Evolutionary conservation across 53 echinoderm and acorn worm genomes (phyloP).

Genomic region (Temnopleurus reevesii): DNA sequence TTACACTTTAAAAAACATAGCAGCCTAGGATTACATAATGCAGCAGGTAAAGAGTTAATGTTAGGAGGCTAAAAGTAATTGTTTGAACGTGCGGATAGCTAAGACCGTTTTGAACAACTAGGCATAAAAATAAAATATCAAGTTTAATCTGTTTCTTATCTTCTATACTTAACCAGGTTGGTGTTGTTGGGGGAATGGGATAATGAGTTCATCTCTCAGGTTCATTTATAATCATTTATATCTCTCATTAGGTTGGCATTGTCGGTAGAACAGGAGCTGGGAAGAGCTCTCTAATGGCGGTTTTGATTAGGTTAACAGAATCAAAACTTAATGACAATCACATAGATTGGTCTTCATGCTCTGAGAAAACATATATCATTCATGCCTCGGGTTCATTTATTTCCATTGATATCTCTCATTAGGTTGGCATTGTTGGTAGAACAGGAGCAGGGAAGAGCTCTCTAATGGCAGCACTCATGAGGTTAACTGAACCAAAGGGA

Average conservation of each 20-base stretch:
- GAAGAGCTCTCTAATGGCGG: conserved; percentile 88
- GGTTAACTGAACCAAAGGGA: conserved; percentile 84
- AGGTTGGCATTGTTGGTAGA: conserved; percentile 93
- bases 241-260: conserved; percentile 75
- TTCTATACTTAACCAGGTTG: too few relatives aligned
- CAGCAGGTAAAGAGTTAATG: too few relatives aligned
- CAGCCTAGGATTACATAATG: too few relatives aligned
- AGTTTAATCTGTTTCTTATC: too few relatives aligned
- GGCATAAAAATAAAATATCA: too few relatives aligned
- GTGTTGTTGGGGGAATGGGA: too few relatives aligned
- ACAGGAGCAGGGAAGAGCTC: conserved; percentile 97
- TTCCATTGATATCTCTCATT: neutral
- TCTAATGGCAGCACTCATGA: conserved; percentile 75
- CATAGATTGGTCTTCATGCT: conserved; percentile 67
- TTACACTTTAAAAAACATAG: too few relatives aligned
- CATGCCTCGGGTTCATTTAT: conserved; percentile 97
- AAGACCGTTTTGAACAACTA: too few relatives aligned
- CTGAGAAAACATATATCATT: conserved; percentile 86
- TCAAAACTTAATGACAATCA: conserved; percentile 66
- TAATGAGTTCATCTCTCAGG: too few relatives aligned
- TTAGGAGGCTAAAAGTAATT: too few relatives aligned
- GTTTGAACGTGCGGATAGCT: too few relatives aligned
- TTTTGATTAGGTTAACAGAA: conserved; percentile 79
- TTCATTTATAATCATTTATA: too few relatives aligned
- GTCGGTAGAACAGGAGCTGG: conserved; percentile 93